A percentile compares a stretch with the other conserved stretches of the same genome.
Evolutionary conservation across 2,797 vertebrate genomes (phyloP).

Genomic region (Pangasius mekongensis): DNA sequence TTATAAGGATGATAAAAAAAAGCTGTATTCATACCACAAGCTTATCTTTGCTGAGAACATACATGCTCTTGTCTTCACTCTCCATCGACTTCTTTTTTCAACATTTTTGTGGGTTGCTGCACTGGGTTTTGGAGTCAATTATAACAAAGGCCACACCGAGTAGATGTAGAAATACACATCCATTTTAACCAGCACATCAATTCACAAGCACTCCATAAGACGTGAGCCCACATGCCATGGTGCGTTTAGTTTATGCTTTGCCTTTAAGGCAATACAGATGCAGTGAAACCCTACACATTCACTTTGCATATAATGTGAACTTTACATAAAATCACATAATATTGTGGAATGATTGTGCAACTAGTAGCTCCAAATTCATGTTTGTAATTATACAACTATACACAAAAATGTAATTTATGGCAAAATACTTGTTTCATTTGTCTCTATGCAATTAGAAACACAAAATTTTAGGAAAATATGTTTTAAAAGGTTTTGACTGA

Average conservation of each 20-base stretch:
- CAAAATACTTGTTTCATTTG: too few relatives aligned
- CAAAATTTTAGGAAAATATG: background rate
- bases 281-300: background rate
- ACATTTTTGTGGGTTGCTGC: background rate
- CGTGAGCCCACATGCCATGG: too few relatives aligned
- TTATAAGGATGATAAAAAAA: background rate
- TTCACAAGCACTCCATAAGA: background rate
- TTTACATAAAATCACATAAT: background rate
- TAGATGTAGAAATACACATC: background rate
- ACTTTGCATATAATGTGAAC: background rate
- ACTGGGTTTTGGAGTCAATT: background rate
- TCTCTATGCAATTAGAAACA: background rate
- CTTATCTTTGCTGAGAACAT: background rate
- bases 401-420: background rate
- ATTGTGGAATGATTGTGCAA: background rate
- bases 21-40: slow-evolving; percentile 3
- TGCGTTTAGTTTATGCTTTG: background rate
- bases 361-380: background rate
- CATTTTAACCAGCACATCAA: background rate
- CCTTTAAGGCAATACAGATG: background rate
- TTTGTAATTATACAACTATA: background rate
- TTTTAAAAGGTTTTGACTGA: background rate
- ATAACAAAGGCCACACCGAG: background rate
- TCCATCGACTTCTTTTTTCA: background rate
- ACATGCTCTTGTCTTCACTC: background rate